phyloP scores from a whole-genome alignment of 1,140 invertebrate genomes.

The Chlorops oryzae region DNA sequence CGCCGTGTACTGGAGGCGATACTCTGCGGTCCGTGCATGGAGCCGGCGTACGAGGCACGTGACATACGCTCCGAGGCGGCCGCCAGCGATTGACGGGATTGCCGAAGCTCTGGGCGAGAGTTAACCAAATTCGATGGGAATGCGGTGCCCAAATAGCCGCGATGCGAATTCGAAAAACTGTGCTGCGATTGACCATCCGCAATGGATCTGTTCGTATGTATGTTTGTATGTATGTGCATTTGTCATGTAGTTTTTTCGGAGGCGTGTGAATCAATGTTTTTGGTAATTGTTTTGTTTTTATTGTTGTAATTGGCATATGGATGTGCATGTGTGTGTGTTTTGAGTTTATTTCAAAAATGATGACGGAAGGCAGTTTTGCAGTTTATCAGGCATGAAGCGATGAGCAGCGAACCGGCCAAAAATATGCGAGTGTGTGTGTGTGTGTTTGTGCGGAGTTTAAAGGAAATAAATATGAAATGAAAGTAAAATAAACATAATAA shows the following conservation, averaged over 20 bases:
- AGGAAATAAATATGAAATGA: conserved; percentile 17
- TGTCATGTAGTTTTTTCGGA: too few species aligned
- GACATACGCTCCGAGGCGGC: conserved; percentile 73
- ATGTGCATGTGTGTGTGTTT: not conserved
- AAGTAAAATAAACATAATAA: conserved; percentile 29
- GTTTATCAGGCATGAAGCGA: too few species aligned
- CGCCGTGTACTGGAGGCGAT: conserved; percentile 61
- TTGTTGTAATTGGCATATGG: conserved; percentile 10
- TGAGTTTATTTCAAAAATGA: conserved; percentile 3
- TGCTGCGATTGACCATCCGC: conserved; percentile 81
- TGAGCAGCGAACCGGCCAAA: too few species aligned
- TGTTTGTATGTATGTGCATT: not conserved
- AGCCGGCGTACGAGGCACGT: conserved; percentile 58
- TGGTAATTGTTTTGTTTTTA: conserved; percentile 1
- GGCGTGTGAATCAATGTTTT: conserved; percentile 28
- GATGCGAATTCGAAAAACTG: conserved; percentile 71
- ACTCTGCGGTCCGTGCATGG: conserved; percentile 50
- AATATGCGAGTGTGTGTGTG: not conserved
- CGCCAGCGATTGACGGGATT: conserved; percentile 73
- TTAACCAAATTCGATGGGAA: conserved; percentile 70
- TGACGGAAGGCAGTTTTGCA: too few species aligned
- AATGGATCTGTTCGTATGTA: conserved; percentile 51
- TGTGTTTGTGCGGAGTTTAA: conserved; percentile 4
- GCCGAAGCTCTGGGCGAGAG: conserved; percentile 72
- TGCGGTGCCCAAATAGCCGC: conserved; percentile 62